phyloP scores from a whole-genome alignment of 2,113 vertebrate genomes.

The Xenopus borealis region DNA sequence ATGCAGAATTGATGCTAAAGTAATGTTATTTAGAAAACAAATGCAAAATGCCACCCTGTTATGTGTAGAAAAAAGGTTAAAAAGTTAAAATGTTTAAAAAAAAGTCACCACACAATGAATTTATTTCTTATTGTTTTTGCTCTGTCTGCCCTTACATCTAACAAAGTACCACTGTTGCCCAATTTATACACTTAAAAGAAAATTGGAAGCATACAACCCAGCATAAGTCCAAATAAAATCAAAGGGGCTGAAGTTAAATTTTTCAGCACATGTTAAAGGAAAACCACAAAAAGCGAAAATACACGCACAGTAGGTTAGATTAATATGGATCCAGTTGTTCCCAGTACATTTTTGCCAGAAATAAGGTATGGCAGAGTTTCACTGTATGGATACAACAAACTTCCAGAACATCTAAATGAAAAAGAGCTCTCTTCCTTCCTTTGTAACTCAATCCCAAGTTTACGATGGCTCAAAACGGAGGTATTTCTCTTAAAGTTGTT shows the following conservation, averaged over 20 bases:
- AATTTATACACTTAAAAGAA: not conserved
- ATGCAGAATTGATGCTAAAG: too few relatives aligned
- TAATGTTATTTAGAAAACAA: too few relatives aligned
- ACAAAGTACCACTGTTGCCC: too few relatives aligned
- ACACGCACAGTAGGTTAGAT: constrained; percentile 27
- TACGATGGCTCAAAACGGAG: constrained; percentile 25
- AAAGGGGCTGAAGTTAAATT: constrained; percentile 18
- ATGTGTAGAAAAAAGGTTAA: too few relatives aligned
- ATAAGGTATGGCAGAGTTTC: constrained; percentile 26
- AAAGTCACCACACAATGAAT: too few relatives aligned
- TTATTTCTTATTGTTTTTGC: too few relatives aligned
- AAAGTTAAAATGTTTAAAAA: too few relatives aligned
- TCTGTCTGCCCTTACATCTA: too few relatives aligned
- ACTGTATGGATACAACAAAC: constrained; percentile 24
- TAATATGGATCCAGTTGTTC: constrained; percentile 26
- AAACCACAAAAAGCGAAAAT: constrained; percentile 27
- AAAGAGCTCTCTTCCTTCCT: constrained; percentile 22
- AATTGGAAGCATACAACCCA: constrained; percentile 26
- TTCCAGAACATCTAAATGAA: constrained; percentile 36
- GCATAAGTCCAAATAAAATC: constrained; percentile 26
- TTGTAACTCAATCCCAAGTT: constrained; percentile 32
- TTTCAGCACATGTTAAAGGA: constrained; percentile 28
- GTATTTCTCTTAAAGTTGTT: constrained; percentile 40
- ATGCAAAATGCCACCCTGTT: too few relatives aligned
- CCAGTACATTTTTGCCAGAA: constrained; percentile 29